Base-by-base conservation (phyloP, 2,797 vertebrate genomes). In the Lerista edwardsae region DNA sequence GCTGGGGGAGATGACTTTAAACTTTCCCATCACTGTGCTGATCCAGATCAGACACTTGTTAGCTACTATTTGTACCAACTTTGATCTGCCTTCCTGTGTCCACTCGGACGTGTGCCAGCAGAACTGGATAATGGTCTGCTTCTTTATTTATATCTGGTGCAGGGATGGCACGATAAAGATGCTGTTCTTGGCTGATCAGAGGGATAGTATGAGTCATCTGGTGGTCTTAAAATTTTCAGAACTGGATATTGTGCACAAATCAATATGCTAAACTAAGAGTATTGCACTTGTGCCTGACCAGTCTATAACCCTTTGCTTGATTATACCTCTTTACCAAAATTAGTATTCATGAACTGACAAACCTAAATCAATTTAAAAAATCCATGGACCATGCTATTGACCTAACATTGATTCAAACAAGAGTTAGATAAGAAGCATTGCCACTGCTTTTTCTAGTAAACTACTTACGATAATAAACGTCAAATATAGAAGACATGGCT, bases 321-420 rank as follows among this genome's bases (percentile, higher is more conserved):
- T 1, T 36, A 79, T 47, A 19, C 39, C 1, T 80, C 86, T 82
- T 55, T 67, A 39, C 1, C 84, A 27, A 87, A 80, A 41, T 67
- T 78, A 67, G 15, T 82, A 15, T 84, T 81, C 76, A 69, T 73
- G 0, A 77, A 79, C 79, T 87, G 78, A 69, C 29, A 9, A 31
- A 80, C 31, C 2, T 12, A 31, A 68, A 76, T 34, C 36, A 31
- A 80, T 64, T 47, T 55, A 41, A 1, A 78, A 82, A 82, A 79
- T 68, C 4, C 31, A 65, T 25, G 81, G 19, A 11, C 17, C 39
- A 7, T 74, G 2, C 23, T 51, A 0, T 62, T 83, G 67, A 9
- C 10, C 69, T 59, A 14, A 0, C 47, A 59, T 68, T 77, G 19
- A 27, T 69, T 75, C 74, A 55, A 81, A 88, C 61, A 4, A 17